phyloP scores from a whole-genome alignment of 2,888 invertebrate species.

The Drosophila bunnanda region DNA sequence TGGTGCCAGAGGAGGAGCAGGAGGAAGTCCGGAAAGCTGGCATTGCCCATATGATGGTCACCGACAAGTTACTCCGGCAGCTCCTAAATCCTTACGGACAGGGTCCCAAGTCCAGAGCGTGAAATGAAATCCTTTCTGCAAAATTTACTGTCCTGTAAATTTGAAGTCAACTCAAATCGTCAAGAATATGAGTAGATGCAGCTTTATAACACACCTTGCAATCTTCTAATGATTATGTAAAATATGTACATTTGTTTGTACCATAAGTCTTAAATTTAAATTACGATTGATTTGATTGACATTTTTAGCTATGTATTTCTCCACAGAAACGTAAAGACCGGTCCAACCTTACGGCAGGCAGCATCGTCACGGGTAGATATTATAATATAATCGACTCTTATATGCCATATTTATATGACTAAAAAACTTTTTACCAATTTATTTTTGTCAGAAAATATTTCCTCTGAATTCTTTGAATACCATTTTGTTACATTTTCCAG shows the following conservation, averaged over 20 bases:
- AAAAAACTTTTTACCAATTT: not conserved
- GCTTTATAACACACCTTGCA: not conserved
- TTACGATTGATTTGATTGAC: not conserved
- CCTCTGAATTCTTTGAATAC: not conserved
- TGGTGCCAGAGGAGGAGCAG: slow-evolving; percentile 49
- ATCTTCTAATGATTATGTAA: slow-evolving; percentile 1
- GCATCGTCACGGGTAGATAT: no score
- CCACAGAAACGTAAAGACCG: not conserved
- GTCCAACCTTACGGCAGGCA: no score
- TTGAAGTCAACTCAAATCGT: not conserved
- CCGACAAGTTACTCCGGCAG: slow-evolving; percentile 16
- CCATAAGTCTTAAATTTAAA: not conserved
- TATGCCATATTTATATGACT: not conserved
- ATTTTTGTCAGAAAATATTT: not conserved
- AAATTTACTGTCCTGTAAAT: not conserved
- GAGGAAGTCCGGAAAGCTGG: slow-evolving; percentile 33
- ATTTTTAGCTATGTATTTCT: not conserved
- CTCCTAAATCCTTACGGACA: slow-evolving; percentile 32
- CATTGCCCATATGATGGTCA: slow-evolving; percentile 20
- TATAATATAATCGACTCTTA: not conserved
- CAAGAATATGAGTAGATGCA: not conserved
- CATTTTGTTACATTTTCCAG: not conserved
- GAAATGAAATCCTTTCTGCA: not conserved
- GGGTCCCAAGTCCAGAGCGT: no score
- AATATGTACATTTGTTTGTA: not conserved